Evolutionary conservation across 30 jellyfish, hydroid and myxozoan genomes (phyloP).

Genomic region (Hydractinia echinata): DNA sequence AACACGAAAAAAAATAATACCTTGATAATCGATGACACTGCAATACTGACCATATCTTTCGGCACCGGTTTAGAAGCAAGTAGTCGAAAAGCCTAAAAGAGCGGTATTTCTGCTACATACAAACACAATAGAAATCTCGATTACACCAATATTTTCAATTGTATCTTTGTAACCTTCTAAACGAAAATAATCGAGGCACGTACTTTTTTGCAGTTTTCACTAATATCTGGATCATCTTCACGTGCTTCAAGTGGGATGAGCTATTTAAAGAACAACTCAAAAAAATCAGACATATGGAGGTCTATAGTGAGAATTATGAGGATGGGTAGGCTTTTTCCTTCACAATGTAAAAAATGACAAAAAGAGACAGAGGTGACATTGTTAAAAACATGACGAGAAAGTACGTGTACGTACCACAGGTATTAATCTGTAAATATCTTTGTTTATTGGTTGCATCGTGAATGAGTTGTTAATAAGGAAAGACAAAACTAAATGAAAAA

Average conservation of each 20-base stretch:
- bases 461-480: conserved; percentile 52
- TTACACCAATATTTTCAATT: neutral
- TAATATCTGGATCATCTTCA: conserved; percentile 92
- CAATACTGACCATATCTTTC: conserved; percentile 52
- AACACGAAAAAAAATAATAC: conserved; percentile 28
- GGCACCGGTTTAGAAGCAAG: conserved; percentile 69
- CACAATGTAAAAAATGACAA: neutral
- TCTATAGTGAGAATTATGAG: too few species aligned
- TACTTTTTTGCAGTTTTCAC: conserved; percentile 71
- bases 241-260: conserved; percentile 82
- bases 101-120: neutral
- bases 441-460: conserved; percentile 75
- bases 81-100: conserved; percentile 43
- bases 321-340: neutral
- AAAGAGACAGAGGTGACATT: neutral
- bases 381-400: neutral
- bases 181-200: conserved; percentile 12
- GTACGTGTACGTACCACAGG: conserved; percentile 54
- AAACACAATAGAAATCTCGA: neutral
- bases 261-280: conserved; percentile 34
- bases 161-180: neutral
- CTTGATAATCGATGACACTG: conserved; percentile 51
- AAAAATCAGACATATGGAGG: neutral
- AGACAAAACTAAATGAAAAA: conserved; percentile 53
- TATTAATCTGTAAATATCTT: conserved; percentile 52